Evolutionary conservation across 2,797 vertebrate species (phyloP), one percentile per base, ranked within the genome.

Genomic region (Adrianichthys oophorus): DNA sequence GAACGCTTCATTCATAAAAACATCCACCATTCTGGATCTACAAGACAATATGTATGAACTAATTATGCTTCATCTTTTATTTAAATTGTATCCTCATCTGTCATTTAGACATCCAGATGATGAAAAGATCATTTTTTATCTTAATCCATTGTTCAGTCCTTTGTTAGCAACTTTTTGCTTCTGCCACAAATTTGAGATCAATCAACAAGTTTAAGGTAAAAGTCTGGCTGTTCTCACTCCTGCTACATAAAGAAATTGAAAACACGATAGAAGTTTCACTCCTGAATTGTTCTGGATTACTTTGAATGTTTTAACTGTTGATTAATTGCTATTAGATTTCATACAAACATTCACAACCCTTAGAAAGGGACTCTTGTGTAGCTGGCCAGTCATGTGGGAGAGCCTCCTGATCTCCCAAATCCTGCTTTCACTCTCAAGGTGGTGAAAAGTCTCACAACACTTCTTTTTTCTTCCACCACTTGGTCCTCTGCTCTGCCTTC

Each of bases 81-180:
- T 37, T 12, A 12, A 37, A 13, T 37, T 7, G 7, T 26, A 26
- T 26, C 26, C 26, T 6, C 7, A 37, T 37, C 10, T 37, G 32
- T 37, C 32, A 12, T 13, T 10, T 37, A 1, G 10, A 13, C 3
- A 10, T 37, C 32, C 32, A 37, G 32, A 37, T 37, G 32, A 37
- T 37, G 32, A 37, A 37, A 37, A 8, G 12, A 8, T 3, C 32
- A 0, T 37, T 37, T 37, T 37, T 12, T 12, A 10, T 37, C 32
- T 37, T 12, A 12, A 37, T 37, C 32, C 8, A 12, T 12, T 37
- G 19, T 12, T 41, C 61, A 57, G 59, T 48, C 52, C 52, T 67
- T 54, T 52, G 55, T 71, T 54, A 54, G 54, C 58, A 18, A 47
- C 52, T 62, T 70, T 79, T 56, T 42, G 43, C 15, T 32, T 43